Evolutionary conservation across 2,888 invertebrate genomes (phyloP).

Genomic region (Anorthoa munda): DNA sequence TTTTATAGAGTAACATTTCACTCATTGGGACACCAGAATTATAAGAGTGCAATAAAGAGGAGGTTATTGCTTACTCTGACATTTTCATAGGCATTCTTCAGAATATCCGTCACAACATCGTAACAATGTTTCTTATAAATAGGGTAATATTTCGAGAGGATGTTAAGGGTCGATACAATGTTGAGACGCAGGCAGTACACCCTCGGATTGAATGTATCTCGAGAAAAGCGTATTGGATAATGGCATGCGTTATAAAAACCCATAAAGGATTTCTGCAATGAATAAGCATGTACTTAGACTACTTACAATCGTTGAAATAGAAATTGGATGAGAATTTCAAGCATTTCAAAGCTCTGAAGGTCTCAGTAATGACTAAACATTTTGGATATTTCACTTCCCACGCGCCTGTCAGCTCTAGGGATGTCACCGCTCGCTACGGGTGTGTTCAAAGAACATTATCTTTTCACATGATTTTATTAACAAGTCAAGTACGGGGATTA

Average conservation of each 20-base stretch:
- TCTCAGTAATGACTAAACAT: constrained; percentile 45
- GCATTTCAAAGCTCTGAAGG: constrained; percentile 30
- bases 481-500: not conserved
- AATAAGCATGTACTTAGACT: constrained; percentile 37
- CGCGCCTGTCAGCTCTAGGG: constrained; percentile 29
- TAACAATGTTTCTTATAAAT: constrained; percentile 69
- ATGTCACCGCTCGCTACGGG: constrained; percentile 19
- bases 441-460: constrained; percentile 29
- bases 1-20: constrained; percentile 32
- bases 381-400: constrained; percentile 36
- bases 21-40: constrained; percentile 34
- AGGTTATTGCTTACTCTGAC: constrained; percentile 62
- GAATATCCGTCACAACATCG: constrained; percentile 61
- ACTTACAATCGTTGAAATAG: constrained; percentile 43
- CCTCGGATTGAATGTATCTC: constrained; percentile 35
- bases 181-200: constrained; percentile 33
- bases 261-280: constrained; percentile 45
- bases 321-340: constrained; percentile 32
- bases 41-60: constrained; percentile 57
- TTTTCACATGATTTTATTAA: constrained; percentile 8
- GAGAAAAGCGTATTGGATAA: constrained; percentile 50
- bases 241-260: constrained; percentile 46
- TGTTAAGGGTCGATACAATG: constrained; percentile 60
- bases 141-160: constrained; percentile 62
- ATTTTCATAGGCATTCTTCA: constrained; percentile 67